Conservation (phyloP, 2,888 invertebrate species). For the Cynaeus angustus region DNA sequence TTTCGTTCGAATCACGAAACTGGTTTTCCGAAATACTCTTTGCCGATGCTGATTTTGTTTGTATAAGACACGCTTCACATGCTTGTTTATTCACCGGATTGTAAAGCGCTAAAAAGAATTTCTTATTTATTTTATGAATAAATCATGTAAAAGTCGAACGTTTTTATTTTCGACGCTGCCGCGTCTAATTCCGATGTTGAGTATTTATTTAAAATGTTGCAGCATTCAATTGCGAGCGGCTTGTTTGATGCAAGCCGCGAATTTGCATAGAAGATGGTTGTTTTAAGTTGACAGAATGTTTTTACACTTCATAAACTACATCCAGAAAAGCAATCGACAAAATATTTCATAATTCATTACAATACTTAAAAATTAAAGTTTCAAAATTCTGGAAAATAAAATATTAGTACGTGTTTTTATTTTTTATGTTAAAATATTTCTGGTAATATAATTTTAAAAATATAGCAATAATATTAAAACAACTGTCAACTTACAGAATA, state of each 20-base stretch:
- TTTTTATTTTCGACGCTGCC: conserved; percentile 45
- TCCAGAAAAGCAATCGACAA: no score
- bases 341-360: no score
- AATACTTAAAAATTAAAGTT: no score
- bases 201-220: conserved; percentile 50
- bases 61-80: conserved; percentile 52
- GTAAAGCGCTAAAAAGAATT: conserved; percentile 51
- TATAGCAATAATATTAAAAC: no score
- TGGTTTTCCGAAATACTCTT: conserved; percentile 45
- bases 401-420: no score
- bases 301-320: conserved; percentile 50
- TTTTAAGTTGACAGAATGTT: conserved; percentile 45
- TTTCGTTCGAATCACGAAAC: conserved; percentile 43
- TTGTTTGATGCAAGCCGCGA: conserved; percentile 11
- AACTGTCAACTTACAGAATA: no score
- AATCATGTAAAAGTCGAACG: conserved; percentile 51
- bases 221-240: conserved; percentile 22
- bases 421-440: no score
- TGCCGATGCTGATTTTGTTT: conserved; percentile 52
- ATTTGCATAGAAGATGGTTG: conserved; percentile 48
- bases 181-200: conserved; percentile 45
- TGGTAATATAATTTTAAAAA: no score
- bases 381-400: no score
- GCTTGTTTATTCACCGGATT: conserved; percentile 53
- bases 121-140: conserved; percentile 54